Percentiles rank a stretch among this genome's conserved stretches.
Evolutionary conservation across 2,113 vertebrate species (phyloP).

Genomic region (Thymallus thymallus): DNA sequence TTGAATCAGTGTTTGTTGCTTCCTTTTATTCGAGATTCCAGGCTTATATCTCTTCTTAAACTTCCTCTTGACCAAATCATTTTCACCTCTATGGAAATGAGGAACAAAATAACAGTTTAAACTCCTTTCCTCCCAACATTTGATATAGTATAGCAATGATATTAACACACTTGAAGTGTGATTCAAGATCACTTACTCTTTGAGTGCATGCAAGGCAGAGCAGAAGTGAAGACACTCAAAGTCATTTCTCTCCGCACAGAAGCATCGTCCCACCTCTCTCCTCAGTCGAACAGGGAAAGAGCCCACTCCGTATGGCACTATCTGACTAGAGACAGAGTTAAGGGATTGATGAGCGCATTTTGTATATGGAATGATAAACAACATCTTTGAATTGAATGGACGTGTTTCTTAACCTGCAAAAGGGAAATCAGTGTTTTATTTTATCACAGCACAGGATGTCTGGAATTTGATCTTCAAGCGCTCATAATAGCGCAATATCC

Average conservation of each 20-base stretch:
- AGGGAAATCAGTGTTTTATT: not conserved
- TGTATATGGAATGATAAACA: too few relatives aligned
- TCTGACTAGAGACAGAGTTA: slow-evolving; percentile 52
- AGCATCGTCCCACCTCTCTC: slow-evolving; percentile 59
- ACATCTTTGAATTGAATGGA: not conserved
- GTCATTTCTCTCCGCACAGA: slow-evolving; percentile 54
- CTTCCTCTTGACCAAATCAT: not conserved
- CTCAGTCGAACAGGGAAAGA: slow-evolving; percentile 47
- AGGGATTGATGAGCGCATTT: not conserved
- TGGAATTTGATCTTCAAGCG: too few relatives aligned
- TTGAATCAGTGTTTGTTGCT: too few relatives aligned
- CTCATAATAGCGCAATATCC: too few relatives aligned
- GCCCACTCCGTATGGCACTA: slow-evolving; percentile 71
- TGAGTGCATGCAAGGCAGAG: not conserved
- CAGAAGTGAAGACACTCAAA: slow-evolving; percentile 64
- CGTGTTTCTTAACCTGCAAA: not conserved
- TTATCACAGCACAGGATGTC: too few relatives aligned
- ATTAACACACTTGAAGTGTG: too few relatives aligned
- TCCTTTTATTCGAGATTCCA: not conserved
- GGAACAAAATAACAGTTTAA: not conserved
- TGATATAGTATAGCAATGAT: too few relatives aligned
- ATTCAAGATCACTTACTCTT: slow-evolving; percentile 36
- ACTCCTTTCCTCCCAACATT: too few relatives aligned
- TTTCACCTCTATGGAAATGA: slow-evolving; percentile 25
- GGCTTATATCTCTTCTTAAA: slow-evolving; percentile 17